Base-by-base conservation (phyloP, 2,113 vertebrate genomes). In the Colossoma macropomum region DNA sequence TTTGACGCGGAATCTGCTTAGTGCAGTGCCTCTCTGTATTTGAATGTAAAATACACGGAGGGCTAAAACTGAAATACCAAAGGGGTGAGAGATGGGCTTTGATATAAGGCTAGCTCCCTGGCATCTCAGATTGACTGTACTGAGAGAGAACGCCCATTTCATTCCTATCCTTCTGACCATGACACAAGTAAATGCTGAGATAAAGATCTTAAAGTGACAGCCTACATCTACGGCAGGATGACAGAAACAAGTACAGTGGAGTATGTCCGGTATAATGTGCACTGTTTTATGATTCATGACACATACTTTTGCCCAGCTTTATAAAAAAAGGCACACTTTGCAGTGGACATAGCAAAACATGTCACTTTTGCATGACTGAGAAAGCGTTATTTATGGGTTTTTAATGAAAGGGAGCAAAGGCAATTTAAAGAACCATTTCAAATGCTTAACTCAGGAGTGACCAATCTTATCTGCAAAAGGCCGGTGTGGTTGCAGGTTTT, bases 161-260 rank as follows among this genome's bases (percentile, higher is more conserved):
- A 62, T 45, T 68, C 50, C 32, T 63, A 32, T 79, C 60, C 83
- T 60, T 85, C 62, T 87, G 78, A 84, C 59, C 54, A n/a, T 77
- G 74, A 77, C 81, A 48, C 74, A 70, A 79, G 83, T 75, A 75
- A 79, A 86, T 84, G 41, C 70, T 13, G 52, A 85, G 79, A 84
- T 84, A 81, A 74, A 83, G 73, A 82, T 80, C 66, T 84, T 79
- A 59, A 77, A 87, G 66, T 66, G 75, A 85, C 75, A 86, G 60
- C 50, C 41, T 62, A 71, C 52, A 77, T 79, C 59, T 75, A 50
- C 82, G 54, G 27, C 63, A 59, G 66, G 50, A 59, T 52, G 56
- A 76, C 48, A 69, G 32, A 41, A 41, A 38, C 66, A 38, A 38
- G 32, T 34, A 32, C 21, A 69, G 32, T 21, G 8, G 21, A 19